Evolutionary conservation across 2,888 invertebrate species (phyloP).

Genomic region (Tethea ocularis): DNA sequence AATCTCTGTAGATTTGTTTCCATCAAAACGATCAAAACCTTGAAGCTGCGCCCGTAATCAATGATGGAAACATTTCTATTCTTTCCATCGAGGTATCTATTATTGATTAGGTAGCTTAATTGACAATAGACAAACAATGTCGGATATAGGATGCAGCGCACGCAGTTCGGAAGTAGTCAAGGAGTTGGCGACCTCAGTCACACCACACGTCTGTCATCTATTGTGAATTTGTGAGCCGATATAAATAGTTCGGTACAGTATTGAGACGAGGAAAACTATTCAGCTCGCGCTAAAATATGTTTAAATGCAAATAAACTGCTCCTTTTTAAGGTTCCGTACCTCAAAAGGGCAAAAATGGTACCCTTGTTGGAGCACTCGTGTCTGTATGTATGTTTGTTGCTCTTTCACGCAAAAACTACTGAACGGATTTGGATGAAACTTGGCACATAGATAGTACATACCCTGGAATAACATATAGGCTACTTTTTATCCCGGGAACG

Average conservation of each 20-base stretch:
- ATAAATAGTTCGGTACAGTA: conserved; percentile 7
- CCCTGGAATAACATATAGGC: too few species aligned
- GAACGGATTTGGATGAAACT: too few species aligned
- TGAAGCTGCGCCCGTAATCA: background rate
- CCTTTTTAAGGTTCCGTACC: too few species aligned
- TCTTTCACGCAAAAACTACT: too few species aligned
- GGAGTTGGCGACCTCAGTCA: conserved; percentile 33
- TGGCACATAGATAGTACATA: too few species aligned
- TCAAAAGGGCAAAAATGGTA: too few species aligned
- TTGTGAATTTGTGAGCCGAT: conserved; percentile 20
- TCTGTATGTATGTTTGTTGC: too few species aligned
- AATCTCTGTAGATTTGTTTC: too few species aligned
- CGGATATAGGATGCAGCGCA: conserved; percentile 34
- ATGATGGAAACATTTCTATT: background rate
- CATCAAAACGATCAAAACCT: background rate
- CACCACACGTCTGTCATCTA: conserved; percentile 13
- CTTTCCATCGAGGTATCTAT: background rate
- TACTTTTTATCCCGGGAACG: too few species aligned
- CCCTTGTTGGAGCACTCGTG: too few species aligned
- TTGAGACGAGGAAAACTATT: conserved; percentile 1
- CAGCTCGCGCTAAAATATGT: too few species aligned
- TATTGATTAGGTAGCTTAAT: background rate
- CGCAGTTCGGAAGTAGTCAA: conserved; percentile 39
- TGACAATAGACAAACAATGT: conserved; percentile 19
- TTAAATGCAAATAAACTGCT: too few species aligned